These are phyloP conservation scores for Microdon myrmicae DNA, from an alignment of 2,888 invertebrate species.

Conservation along the genomic window DNA sequence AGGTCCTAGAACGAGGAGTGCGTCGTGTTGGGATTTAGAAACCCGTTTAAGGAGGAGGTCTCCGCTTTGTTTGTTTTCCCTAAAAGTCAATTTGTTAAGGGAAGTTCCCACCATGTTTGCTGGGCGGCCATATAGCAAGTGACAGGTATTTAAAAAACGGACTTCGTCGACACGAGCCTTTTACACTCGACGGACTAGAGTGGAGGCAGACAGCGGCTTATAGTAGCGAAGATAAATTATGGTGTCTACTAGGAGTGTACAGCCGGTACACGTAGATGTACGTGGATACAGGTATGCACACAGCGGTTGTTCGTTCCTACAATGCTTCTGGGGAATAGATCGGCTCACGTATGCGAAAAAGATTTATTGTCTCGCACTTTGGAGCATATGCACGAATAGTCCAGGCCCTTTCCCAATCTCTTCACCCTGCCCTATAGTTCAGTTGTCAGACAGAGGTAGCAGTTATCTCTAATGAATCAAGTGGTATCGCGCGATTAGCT, in stretches of 20 bases:
- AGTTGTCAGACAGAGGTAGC: not conserved
- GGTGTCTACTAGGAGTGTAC: no score
- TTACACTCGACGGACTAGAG: slow-evolving; percentile 15
- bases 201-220: slow-evolving; percentile 32
- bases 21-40: slow-evolving; percentile 26
- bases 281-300: no score
- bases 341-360: slow-evolving; percentile 50
- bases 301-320: slow-evolving; percentile 33
- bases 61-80: slow-evolving; percentile 42
- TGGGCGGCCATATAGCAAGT: slow-evolving; percentile 38
- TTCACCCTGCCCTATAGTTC: slow-evolving; percentile 5
- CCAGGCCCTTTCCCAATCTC: slow-evolving; percentile 14
- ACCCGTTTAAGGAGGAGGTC: slow-evolving; percentile 31
- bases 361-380: slow-evolving; percentile 44
- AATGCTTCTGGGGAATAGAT: slow-evolving; percentile 45
- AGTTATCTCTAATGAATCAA: slow-evolving; percentile 43
- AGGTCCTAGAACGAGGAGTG: slow-evolving; percentile 5
- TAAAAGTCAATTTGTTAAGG: slow-evolving; percentile 49
- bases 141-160: slow-evolving; percentile 49
- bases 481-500: slow-evolving; percentile 51
- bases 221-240: slow-evolving; percentile 48
- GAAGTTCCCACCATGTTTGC: slow-evolving; percentile 25
- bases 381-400: slow-evolving; percentile 27
- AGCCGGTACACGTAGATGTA: no score
- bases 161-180: slow-evolving; percentile 46